phyloP scores from a whole-genome alignment of 35 echinoderm and acorn worm species.

The Patiria miniata region DNA sequence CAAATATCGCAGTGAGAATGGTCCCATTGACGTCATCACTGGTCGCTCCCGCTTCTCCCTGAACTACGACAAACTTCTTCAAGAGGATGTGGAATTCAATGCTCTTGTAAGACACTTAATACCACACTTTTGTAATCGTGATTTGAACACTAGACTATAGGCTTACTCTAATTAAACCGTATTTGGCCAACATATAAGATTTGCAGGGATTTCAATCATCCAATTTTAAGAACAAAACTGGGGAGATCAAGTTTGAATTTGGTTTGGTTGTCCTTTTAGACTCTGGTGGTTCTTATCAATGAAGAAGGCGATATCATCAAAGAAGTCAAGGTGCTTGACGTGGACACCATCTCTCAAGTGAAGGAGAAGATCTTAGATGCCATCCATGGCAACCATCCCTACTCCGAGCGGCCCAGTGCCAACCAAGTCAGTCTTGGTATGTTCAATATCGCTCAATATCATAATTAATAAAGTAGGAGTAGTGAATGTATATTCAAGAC shows the following conservation, averaged over 20 bases:
- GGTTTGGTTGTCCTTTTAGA: conserved; percentile 17
- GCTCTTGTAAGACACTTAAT: conserved; percentile 52
- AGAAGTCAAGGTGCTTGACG: conserved; percentile 45
- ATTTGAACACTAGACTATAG: too few relatives aligned
- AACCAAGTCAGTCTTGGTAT: conserved; percentile 77
- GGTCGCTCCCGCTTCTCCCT: conserved; percentile 67
- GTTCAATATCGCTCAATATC: background rate
- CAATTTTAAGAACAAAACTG: too few relatives aligned
- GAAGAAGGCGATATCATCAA: conserved; percentile 44
- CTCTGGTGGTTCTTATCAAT: conserved; percentile 68
- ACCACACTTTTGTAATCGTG: background rate
- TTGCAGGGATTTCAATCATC: too few relatives aligned
- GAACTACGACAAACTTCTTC: conserved; percentile 44
- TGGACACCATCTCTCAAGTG: conserved; percentile 73
- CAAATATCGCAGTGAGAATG: conserved; percentile 55
- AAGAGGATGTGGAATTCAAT: conserved; percentile 47
- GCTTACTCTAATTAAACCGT: too few relatives aligned
- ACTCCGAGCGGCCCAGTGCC: conserved; percentile 40
- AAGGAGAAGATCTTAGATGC: conserved; percentile 72
- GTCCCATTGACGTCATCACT: conserved; percentile 72
- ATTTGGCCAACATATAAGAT: too few relatives aligned
- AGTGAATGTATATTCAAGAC: too few relatives aligned
- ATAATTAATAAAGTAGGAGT: too few relatives aligned
- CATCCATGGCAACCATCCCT: conserved; percentile 67
- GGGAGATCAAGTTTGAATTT: background rate